phyloP scores from a whole-genome alignment of 2,113 vertebrate species.

The Bagarius yarrelli region DNA sequence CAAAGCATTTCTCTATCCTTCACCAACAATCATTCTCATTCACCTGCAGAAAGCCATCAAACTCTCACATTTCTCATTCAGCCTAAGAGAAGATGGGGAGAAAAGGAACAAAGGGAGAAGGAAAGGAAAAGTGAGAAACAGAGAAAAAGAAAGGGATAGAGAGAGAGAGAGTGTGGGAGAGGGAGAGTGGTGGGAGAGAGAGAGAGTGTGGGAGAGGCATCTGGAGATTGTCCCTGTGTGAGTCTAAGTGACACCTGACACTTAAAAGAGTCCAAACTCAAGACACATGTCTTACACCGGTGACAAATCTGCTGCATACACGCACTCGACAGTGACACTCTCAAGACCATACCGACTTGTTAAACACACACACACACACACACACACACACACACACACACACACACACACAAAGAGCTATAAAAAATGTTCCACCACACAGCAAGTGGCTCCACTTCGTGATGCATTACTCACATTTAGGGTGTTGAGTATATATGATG shows the following conservation, averaged over 20 bases:
- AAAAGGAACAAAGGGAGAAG: neutral
- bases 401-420: neutral
- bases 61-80: conserved; percentile 9
- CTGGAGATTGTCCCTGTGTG: conserved; percentile 62
- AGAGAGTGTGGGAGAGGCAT: conserved; percentile 6
- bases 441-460: neutral
- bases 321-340: conserved; percentile 39
- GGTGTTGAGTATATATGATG: neutral
- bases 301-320: conserved; percentile 51
- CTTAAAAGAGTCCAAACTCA: conserved; percentile 53
- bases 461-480: neutral
- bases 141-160: no score
- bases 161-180: neutral
- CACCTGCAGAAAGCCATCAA: conserved; percentile 41
- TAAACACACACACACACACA: conserved; percentile 1
- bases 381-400: conserved; percentile 32
- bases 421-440: neutral
- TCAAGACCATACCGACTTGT: conserved; percentile 20
- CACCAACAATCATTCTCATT: conserved; percentile 63
- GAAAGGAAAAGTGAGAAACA: neutral
- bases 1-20: conserved; percentile 58
- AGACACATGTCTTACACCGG: conserved; percentile 10
- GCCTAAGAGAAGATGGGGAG: neutral
- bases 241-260: conserved; percentile 64
- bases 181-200: neutral